Base-by-base conservation (phyloP, 1,140 invertebrate genomes). In the Orchesella cincta region DNA sequence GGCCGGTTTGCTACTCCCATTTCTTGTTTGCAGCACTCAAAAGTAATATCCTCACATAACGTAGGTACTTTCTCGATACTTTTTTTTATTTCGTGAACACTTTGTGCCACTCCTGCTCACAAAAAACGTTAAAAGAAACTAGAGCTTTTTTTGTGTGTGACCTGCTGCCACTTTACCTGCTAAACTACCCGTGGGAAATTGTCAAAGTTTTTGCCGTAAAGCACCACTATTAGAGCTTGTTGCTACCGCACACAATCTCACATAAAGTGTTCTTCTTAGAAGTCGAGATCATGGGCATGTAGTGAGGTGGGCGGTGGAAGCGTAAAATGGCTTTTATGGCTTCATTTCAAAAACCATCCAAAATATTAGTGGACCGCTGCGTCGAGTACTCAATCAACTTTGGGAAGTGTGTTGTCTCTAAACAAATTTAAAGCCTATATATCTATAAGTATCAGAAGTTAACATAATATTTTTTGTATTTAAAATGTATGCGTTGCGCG, bases 121-220 rank as follows among this genome's bases (percentile, higher is more conserved):
- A n/a, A n/a, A n/a, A n/a, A n/a, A n/a, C n/a, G n/a, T n/a, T n/a
- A n/a, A n/a, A n/a, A n/a, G n/a, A n/a, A n/a, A n/a, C n/a, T n/a
- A 26, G 23, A 57, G 54, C 26, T 67, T 14, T 33, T 62, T 67
- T 67, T 67, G 26, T 67, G 26, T 67, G 28, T 67, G 62, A 67
- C 62, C 62, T 67, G n/a, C n/a, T n/a, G 62, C 62, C 62, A 67
- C 62, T 67, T 46, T 67, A 67, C 62, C 62, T 67, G 62, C 26
- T 23, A 67, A 67, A 67, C 62, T 67, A 67, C 62, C 62, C 62
- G 62, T 67, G 62, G 62, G 62, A 67, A 67, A 67, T 67, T 29
- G 62, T 31, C 62, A 67, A 67, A 67, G 62, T 67, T 67, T 67
- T 31, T 31, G 62, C 31, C 62, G 26, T 67, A 67, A 67, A 67